phyloP scores from a whole-genome alignment of 2,113 vertebrate genomes.

The Promerops cafer region DNA sequence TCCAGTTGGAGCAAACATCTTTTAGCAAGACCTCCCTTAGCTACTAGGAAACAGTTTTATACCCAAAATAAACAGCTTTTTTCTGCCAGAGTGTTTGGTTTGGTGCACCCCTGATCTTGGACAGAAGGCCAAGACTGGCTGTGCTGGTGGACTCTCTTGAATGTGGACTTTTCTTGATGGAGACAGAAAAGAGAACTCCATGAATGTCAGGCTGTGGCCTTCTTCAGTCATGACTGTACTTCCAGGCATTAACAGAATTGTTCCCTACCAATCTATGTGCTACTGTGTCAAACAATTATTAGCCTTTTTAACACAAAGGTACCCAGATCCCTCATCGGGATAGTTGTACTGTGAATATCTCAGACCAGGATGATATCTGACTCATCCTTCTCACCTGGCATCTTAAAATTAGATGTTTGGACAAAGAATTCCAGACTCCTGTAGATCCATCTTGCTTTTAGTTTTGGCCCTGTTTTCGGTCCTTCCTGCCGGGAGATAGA shows the following conservation, averaged over 20 bases:
- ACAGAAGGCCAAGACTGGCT: not conserved
- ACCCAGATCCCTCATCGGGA: not conserved
- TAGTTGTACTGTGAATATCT: not conserved
- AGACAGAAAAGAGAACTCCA: not conserved
- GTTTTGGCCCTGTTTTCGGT: not conserved
- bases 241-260: not conserved
- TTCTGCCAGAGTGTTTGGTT: not conserved
- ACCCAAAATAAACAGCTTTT: not conserved
- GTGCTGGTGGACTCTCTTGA: not conserved
- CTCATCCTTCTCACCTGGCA: not conserved
- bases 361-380: not conserved
- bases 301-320: not conserved
- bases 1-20: accelerated
- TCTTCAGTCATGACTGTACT: not conserved
- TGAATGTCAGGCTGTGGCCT: not conserved
- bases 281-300: not conserved
- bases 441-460: not conserved
- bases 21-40: not conserved
- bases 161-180: not conserved
- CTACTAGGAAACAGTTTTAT: not conserved
- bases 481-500: not conserved
- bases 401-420: not conserved
- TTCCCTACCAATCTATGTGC: not conserved
- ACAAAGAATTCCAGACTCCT: not conserved
- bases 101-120: not conserved